phyloP scores from a whole-genome alignment of 2,888 invertebrate genomes.

The Netelia melanura region DNA sequence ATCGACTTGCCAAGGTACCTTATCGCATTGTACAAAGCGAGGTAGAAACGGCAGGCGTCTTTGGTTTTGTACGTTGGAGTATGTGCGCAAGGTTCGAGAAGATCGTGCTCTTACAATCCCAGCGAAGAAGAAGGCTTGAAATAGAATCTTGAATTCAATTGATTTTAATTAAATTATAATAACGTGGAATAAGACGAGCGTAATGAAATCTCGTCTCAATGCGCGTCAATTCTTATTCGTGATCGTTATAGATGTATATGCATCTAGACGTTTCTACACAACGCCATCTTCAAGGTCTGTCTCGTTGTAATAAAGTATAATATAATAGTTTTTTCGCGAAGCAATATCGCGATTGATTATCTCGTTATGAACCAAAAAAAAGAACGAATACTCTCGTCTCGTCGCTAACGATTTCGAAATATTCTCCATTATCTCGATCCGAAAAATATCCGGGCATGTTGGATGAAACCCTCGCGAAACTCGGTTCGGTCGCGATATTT shows the following conservation, averaged over 20 bases:
- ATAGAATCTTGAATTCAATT: neutral
- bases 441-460: neutral
- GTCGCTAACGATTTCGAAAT: neutral
- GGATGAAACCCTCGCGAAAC: neutral
- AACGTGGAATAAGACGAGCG: no score
- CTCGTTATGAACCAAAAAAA: neutral
- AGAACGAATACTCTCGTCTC: neutral
- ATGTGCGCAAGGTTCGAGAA: conserved; percentile 20
- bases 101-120: neutral
- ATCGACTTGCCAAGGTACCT: conserved; percentile 11
- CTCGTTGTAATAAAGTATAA: conserved; percentile 13
- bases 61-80: neutral
- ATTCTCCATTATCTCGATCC: neutral
- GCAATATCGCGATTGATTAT: neutral
- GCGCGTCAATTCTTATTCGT: no score
- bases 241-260: neutral
- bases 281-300: conserved; percentile 3
- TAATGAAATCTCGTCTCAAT: no score
- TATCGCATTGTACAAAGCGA: conserved; percentile 39
- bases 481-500: neutral
- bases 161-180: no score
- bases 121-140: neutral
- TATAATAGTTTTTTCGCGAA: conserved; percentile 2
- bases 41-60: neutral
- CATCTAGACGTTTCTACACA: neutral